A percentile compares a stretch with the other conserved stretches of the same genome.
These are phyloP conservation scores for Tachyglossus aculeatus DNA, from an alignment of 2,797 vertebrate species.

Conservation along the genomic window DNA sequence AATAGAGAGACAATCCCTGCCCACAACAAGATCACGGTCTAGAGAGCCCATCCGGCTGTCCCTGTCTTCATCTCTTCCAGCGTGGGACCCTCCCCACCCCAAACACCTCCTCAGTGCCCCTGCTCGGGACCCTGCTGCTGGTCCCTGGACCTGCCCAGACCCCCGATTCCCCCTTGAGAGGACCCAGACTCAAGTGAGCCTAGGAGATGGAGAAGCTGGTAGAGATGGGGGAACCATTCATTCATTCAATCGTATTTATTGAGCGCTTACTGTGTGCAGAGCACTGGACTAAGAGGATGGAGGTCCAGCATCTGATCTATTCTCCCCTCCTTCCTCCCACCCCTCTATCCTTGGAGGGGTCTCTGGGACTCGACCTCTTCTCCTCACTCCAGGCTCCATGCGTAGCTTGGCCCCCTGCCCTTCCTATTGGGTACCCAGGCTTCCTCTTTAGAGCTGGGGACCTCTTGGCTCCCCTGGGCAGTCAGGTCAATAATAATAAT, in stretches of 20 bases:
- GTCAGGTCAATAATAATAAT: not conserved
- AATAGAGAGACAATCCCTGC: no score
- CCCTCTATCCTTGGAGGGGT: constrained; percentile 69
- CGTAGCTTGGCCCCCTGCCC: no score
- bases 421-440: no score
- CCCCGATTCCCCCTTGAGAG: not conserved
- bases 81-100: not conserved
- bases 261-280: no score
- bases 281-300: no score
- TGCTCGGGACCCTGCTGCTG: not conserved
- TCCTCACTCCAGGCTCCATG: not conserved
- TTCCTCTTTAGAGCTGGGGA: no score
- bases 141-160: not conserved
- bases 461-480: not conserved
- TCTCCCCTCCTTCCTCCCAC: not conserved
- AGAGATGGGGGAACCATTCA: no score
- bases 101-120: not conserved
- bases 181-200: not conserved
- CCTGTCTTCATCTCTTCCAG: no score
- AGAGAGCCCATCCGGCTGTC: not conserved
- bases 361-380: not conserved
- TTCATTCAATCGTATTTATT: no score
- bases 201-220: no score
- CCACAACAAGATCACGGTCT: no score
- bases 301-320: no score